Evolutionary conservation across 2,888 invertebrate genomes (phyloP).

Genomic region (Melanophora roralis): DNA sequence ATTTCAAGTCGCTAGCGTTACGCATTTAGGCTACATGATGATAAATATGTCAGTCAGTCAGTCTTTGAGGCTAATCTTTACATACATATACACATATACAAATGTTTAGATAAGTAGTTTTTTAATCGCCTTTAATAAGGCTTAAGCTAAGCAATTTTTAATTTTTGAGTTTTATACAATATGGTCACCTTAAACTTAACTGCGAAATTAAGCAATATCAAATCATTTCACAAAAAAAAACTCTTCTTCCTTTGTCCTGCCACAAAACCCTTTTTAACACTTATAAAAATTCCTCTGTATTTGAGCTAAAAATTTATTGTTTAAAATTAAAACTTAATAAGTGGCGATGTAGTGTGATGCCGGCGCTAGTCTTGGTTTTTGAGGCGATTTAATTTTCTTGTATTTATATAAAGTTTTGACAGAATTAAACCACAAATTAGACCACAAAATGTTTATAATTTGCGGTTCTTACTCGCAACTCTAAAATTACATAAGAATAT

Average conservation of each 20-base stretch:
- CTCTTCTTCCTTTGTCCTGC: not conserved
- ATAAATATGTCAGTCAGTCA: too few species aligned
- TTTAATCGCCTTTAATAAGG: too few species aligned
- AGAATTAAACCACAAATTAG: constrained; percentile 58
- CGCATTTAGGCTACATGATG: too few species aligned
- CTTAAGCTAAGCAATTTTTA: too few species aligned
- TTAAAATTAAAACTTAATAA: not conserved
- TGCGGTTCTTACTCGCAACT: constrained; percentile 40
- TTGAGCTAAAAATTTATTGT: not conserved
- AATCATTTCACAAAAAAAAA: not conserved
- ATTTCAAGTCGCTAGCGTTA: too few species aligned
- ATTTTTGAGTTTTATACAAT: too few species aligned
- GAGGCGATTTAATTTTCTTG: constrained; percentile 44
- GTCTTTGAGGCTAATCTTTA: too few species aligned
- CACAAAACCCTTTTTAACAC: not conserved
- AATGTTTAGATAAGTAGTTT: too few species aligned
- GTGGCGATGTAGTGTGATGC: not conserved
- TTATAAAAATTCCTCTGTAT: not conserved
- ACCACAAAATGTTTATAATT: constrained; percentile 60
- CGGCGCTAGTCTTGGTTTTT: constrained; percentile 22
- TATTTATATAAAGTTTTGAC: constrained; percentile 56
- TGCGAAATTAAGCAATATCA: not conserved
- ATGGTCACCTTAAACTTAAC: too few species aligned
- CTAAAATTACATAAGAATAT: constrained; percentile 1
- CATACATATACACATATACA: too few species aligned